phyloP scores from a whole-genome alignment of 2,888 invertebrate genomes.

The Diabrotica balteata region DNA sequence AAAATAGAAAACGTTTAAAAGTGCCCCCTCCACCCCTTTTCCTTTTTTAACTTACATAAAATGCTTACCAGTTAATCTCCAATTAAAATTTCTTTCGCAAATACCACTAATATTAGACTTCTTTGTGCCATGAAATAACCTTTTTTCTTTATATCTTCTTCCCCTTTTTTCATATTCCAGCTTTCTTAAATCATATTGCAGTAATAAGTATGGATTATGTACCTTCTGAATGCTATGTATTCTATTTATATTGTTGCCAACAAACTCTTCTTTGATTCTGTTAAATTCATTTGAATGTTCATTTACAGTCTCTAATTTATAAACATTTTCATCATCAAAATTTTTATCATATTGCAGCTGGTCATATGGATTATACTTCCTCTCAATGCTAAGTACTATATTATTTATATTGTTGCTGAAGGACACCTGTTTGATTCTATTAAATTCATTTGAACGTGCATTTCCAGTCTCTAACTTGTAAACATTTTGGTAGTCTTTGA shows the following conservation, averaged over 20 bases:
- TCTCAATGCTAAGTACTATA: conserved; percentile 8
- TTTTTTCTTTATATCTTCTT: background rate
- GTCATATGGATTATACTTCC: conserved; percentile 7
- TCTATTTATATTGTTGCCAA: too few relatives aligned
- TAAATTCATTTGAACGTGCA: too few relatives aligned
- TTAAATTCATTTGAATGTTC: too few relatives aligned
- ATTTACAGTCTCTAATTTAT: too few relatives aligned
- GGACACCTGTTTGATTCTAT: too few relatives aligned
- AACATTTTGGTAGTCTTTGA: too few relatives aligned
- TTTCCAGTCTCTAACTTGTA: too few relatives aligned
- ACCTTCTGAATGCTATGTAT: conserved; percentile 11
- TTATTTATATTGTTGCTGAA: too few relatives aligned
- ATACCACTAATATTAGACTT: conserved; percentile 6
- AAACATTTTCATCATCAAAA: background rate
- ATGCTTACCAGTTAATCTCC: conserved; percentile 11
- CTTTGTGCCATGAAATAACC: conserved; percentile 14
- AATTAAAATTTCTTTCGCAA: conserved; percentile 12
- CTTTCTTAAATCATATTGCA: conserved; percentile 15
- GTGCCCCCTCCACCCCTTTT: too few relatives aligned
- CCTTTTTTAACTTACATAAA: too few relatives aligned
- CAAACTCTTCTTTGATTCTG: too few relatives aligned
- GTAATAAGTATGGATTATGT: conserved; percentile 5
- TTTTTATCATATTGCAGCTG: conserved; percentile 11
- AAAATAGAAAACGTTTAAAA: too few relatives aligned
- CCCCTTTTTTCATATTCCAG: background rate